phyloP scores from a whole-genome alignment of 2,113 vertebrate species.

The Carollia perspicillata region DNA sequence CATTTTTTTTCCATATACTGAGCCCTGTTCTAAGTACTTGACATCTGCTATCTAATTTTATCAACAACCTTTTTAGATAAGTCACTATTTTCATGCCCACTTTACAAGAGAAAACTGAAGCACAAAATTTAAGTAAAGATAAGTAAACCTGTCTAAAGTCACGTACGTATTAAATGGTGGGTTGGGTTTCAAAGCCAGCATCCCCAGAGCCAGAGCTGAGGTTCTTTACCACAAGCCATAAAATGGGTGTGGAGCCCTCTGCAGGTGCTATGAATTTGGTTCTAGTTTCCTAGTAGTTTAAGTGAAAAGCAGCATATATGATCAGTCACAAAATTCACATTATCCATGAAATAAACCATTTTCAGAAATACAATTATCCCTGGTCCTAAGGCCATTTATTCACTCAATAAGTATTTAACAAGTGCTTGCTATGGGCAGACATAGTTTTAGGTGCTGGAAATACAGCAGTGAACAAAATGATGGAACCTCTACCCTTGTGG shows the following conservation, averaged over 20 bases:
- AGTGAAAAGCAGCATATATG: background rate
- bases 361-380: background rate
- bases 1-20: background rate
- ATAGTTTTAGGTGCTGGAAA: background rate
- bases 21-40: background rate
- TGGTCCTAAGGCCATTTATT: background rate
- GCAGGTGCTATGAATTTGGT: background rate
- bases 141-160: background rate
- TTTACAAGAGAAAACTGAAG: background rate
- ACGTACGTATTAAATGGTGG: background rate
- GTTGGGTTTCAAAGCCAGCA: background rate
- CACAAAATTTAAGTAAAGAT: background rate
- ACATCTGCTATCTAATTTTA: background rate
- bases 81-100: background rate
- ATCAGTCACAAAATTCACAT: background rate
- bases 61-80: background rate
- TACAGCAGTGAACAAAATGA: background rate
- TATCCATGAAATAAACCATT: background rate
- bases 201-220: background rate
- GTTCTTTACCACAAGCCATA: background rate
- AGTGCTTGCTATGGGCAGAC: background rate
- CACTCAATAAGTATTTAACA: background rate
- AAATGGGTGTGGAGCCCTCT: background rate
- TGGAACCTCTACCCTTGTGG: background rate
- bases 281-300: background rate